Evolutionary conservation across 2,888 invertebrate genomes (phyloP).

Genomic region (Celastrina argiolus): DNA sequence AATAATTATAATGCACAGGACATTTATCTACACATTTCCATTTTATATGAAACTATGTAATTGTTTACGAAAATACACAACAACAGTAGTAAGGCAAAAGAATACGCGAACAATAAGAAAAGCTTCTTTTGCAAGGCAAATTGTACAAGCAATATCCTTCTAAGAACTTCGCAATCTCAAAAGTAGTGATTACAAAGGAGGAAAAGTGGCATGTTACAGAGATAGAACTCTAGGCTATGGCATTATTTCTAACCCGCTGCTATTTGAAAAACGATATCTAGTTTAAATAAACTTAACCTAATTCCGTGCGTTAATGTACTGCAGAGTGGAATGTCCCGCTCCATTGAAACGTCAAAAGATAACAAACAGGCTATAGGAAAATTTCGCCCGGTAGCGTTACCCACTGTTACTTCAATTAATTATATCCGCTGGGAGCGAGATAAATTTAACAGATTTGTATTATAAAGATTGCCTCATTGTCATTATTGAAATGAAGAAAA

Average conservation of each 20-base stretch:
- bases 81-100: background rate
- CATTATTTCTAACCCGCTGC: slow-evolving; percentile 10
- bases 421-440: slow-evolving; percentile 29
- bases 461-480: slow-evolving; percentile 25
- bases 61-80: background rate
- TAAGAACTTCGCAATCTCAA: slow-evolving; percentile 3
- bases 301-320: slow-evolving; percentile 22
- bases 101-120: background rate
- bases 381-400: slow-evolving; percentile 33
- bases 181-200: background rate
- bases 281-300: slow-evolving; percentile 20
- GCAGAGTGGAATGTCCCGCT: slow-evolving; percentile 32
- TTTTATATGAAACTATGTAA: too few species aligned
- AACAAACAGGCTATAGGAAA: slow-evolving; percentile 51
- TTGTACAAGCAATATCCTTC: background rate
- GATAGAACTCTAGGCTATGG: background rate
- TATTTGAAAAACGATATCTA: slow-evolving; percentile 19
- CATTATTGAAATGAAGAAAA: slow-evolving; percentile 2
- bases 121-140: slow-evolving; percentile 5
- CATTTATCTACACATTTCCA: too few species aligned
- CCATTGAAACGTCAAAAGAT: slow-evolving; percentile 35
- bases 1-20: too few species aligned
- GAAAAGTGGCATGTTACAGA: background rate
- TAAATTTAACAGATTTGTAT: slow-evolving; percentile 29
- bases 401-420: slow-evolving; percentile 36